Conservation (phyloP, 1,140 invertebrate genomes). For the Panagrolaimus sp. region DNA sequence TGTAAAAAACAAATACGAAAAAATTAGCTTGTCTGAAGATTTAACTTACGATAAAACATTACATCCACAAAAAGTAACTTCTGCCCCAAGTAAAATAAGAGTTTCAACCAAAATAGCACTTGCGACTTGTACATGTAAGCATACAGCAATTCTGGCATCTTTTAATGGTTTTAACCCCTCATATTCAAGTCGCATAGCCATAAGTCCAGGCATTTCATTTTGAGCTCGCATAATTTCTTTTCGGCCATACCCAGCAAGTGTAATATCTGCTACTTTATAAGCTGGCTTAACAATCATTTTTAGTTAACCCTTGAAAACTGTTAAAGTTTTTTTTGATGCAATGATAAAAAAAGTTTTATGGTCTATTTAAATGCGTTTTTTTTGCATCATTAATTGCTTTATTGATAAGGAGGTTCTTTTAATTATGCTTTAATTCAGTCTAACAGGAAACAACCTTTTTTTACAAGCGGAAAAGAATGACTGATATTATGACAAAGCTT, state of each 20-base stretch:
- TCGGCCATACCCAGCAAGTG: slow-evolving; percentile 82
- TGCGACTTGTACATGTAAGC: slow-evolving; percentile 79
- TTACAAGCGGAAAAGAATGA: no score
- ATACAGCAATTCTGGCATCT: slow-evolving; percentile 90
- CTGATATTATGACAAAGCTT: no score
- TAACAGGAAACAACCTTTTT: no score
- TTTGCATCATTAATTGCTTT: no score
- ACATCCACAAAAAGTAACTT: slow-evolving; percentile 65
- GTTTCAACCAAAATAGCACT: slow-evolving; percentile 99
- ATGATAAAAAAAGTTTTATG: no score
- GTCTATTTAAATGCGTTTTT: no score
- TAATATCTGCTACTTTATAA: slow-evolving; percentile 68
- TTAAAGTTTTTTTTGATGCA: no score
- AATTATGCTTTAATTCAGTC: no score
- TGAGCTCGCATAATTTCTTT: slow-evolving; percentile 94
- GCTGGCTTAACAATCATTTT: slow-evolving; percentile 38
- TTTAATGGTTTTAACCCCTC: slow-evolving; percentile 78
- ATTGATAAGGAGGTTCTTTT: no score
- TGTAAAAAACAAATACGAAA: slow-evolving; percentile 64
- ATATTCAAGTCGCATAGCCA: slow-evolving; percentile 86
- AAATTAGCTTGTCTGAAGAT: slow-evolving; percentile 72
- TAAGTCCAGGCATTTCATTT: slow-evolving; percentile 96
- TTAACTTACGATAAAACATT: background rate
- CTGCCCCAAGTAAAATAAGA: slow-evolving; percentile 83
- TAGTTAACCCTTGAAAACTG: no score